Percentiles rank a stretch among this genome's conserved stretches.
Evolutionary conservation across 1,140 invertebrate genomes (phyloP).

Genomic region (Odontomachus brunneus): DNA sequence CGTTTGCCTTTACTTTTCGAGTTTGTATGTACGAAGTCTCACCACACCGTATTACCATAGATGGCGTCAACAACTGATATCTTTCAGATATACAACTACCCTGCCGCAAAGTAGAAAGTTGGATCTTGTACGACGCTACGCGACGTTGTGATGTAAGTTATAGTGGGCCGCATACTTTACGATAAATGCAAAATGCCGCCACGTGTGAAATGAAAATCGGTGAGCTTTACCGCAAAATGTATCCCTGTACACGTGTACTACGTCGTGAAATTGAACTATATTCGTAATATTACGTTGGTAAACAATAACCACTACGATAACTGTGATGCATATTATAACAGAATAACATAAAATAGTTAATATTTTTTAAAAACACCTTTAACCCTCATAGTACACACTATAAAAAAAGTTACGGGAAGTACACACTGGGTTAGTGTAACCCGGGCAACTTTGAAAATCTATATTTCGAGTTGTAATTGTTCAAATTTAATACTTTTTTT

Average conservation of each 20-base stretch:
- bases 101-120: conserved; percentile 38
- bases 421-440: too few relatives aligned
- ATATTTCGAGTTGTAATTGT: too few relatives aligned
- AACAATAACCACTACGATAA: background rate
- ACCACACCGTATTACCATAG: conserved; percentile 22
- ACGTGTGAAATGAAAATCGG: conserved; percentile 24
- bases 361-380: too few relatives aligned
- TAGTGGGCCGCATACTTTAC: background rate
- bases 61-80: background rate
- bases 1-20: conserved; percentile 29
- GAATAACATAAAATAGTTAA: conserved; percentile 16
- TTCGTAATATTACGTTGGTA: background rate
- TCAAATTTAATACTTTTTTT: too few relatives aligned
- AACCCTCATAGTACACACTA: too few relatives aligned
- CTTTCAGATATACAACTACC: background rate
- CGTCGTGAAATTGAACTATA: conserved; percentile 27
- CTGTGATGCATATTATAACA: background rate
- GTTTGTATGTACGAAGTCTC: conserved; percentile 30
- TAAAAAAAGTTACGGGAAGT: too few relatives aligned
- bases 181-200: background rate
- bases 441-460: too few relatives aligned
- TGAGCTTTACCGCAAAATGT: conserved; percentile 16
- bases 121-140: background rate
- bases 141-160: conserved; percentile 11
- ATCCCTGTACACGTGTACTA: background rate